These are phyloP conservation scores for Melanargia galathea DNA, from an alignment of 2,888 invertebrate species.

Conservation along the genomic window DNA sequence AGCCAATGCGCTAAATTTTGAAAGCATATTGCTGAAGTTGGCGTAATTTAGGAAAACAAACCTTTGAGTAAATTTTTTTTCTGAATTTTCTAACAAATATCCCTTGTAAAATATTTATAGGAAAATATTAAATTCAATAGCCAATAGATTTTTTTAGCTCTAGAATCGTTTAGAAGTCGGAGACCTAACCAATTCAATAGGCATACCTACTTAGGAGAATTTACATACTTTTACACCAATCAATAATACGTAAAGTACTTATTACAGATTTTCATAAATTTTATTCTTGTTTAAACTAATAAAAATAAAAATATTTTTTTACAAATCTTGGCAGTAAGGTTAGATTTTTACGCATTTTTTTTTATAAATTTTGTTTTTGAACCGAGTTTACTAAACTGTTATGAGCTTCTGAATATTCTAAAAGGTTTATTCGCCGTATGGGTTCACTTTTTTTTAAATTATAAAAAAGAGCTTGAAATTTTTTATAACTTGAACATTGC, in stretches of 20 bases:
- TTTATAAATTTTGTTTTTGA: not conserved
- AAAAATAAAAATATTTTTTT: not conserved
- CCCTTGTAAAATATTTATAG: too few species aligned
- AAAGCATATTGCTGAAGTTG: conserved; percentile 44
- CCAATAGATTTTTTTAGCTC: too few species aligned
- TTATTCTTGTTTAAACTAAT: not conserved
- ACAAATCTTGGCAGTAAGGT: not conserved
- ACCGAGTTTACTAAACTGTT: not conserved
- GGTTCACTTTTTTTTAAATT: not conserved
- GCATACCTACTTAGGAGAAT: too few species aligned
- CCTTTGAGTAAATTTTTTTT: not conserved
- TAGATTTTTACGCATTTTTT: not conserved
- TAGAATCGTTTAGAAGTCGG: too few species aligned
- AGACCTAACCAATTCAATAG: too few species aligned
- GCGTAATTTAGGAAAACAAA: not conserved
- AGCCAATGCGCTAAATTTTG: conserved; percentile 33
- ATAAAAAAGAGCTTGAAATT: conserved; percentile 3
- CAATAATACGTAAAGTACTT: not conserved
- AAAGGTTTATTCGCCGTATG: not conserved
- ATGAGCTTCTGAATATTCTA: conserved; percentile 1
- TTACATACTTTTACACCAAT: not conserved
- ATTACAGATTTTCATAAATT: not conserved
- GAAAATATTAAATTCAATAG: too few species aligned
- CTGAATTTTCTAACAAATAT: too few species aligned
- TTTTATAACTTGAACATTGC: not conserved